These are phyloP conservation scores for Brachionus rubens DNA, from an alignment of 1,140 invertebrate genomes.

Conservation along the genomic window DNA sequence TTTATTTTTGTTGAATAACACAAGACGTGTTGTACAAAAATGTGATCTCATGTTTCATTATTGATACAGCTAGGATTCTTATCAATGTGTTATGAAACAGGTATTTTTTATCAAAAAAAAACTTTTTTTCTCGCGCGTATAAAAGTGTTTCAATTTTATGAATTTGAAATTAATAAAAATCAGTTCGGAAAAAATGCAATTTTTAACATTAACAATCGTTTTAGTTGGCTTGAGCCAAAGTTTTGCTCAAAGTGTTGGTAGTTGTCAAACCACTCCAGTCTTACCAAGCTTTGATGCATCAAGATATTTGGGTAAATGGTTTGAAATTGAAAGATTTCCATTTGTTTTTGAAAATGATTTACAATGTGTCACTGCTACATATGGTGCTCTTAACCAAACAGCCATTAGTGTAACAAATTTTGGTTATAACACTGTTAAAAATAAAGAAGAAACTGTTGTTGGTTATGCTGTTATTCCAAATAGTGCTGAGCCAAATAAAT, in stretches of 20 bases:
- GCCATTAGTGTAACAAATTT: slow-evolving; percentile 6
- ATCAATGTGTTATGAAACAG: slow-evolving; percentile 16
- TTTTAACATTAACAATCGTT: neutral
- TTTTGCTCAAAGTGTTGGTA: neutral
- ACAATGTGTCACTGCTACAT: slow-evolving; percentile 17
- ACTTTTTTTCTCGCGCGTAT: too few relatives aligned
- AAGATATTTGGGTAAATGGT: slow-evolving; percentile 32
- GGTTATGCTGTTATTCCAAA: slow-evolving; percentile 20
- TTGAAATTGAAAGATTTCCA: slow-evolving; percentile 12
- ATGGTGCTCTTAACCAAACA: slow-evolving; percentile 18
- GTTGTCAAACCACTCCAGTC: neutral
- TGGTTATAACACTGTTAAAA: slow-evolving; percentile 35
- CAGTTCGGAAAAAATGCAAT: neutral
- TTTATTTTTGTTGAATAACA: too few relatives aligned
- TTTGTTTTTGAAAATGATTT: slow-evolving; percentile 40
- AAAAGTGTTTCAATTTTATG: too few relatives aligned
- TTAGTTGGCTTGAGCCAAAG: neutral
- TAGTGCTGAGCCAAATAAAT: slow-evolving; percentile 16
- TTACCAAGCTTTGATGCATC: neutral
- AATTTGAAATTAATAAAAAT: neutral
- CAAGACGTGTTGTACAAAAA: neutral
- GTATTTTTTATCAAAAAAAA: neutral
- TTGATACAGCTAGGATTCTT: neutral
- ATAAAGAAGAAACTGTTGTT: neutral
- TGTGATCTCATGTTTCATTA: neutral